phyloP scores from a whole-genome alignment of 2,888 invertebrate species.

The Drosophila stalkeri region DNA sequence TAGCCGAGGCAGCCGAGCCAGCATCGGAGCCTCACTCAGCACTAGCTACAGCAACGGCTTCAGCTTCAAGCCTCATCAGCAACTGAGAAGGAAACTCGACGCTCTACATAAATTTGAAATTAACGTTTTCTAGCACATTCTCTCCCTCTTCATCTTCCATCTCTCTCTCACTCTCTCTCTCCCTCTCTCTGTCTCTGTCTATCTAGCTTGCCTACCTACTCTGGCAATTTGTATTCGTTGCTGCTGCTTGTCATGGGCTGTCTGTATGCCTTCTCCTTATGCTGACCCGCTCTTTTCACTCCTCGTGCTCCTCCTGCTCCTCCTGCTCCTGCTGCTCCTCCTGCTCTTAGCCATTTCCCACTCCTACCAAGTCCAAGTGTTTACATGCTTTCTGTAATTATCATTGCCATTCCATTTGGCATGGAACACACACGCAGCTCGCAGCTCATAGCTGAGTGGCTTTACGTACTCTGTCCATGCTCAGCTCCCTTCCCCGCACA shows the following conservation, averaged over 20 bases:
- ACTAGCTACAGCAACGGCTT: conserved; percentile 13
- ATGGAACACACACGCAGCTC: conserved; percentile 78
- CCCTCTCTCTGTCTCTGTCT: neutral
- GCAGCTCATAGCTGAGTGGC: conserved; percentile 37
- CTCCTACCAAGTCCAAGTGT: conserved; percentile 53
- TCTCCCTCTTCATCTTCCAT: neutral
- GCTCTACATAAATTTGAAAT: conserved; percentile 82
- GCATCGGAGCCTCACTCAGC: conserved; percentile 18
- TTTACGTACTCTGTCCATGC: conserved; percentile 33
- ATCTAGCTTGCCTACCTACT: conserved; percentile 10
- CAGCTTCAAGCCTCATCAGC: conserved; percentile 50
- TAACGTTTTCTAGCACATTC: conserved; percentile 78
- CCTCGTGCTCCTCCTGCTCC: neutral
- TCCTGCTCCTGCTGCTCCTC: too few species aligned
- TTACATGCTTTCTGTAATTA: conserved; percentile 81
- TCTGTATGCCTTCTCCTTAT: conserved; percentile 39
- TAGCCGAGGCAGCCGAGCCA: conserved; percentile 2
- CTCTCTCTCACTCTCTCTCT: neutral
- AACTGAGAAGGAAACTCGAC: conserved; percentile 72
- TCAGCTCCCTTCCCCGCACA: conserved; percentile 24
- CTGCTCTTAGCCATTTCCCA: conserved; percentile 7
- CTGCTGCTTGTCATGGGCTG: conserved; percentile 66
- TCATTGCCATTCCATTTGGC: conserved; percentile 81
- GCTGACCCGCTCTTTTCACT: neutral
- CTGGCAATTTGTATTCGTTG: conserved; percentile 58